Evolutionary conservation across 2,797 vertebrate species (phyloP).

Genomic region (Ctenochaetus hawaiiensis): DNA sequence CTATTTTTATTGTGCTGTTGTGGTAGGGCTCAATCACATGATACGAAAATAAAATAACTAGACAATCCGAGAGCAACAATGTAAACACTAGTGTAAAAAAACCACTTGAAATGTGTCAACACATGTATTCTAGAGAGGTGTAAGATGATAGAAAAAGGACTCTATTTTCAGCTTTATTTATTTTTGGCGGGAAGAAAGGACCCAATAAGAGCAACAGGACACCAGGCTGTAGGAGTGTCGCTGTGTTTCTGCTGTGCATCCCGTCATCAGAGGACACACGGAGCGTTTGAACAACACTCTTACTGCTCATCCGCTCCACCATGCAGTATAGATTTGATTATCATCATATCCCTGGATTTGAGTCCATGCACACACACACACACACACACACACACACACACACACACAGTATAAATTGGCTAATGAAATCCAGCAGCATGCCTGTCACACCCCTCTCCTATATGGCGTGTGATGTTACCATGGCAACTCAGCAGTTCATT

Average conservation of each 20-base stretch:
- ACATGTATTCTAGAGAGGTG: conserved; percentile 22
- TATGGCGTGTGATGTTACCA: conserved; percentile 65
- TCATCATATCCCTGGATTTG: conserved; percentile 38
- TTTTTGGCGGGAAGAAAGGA: conserved; percentile 57
- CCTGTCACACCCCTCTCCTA: conserved; percentile 54
- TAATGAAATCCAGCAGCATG: conserved; percentile 70
- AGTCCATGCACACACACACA: background rate
- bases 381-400: conserved; percentile 13
- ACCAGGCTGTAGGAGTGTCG: conserved; percentile 48
- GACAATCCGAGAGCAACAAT: no score
- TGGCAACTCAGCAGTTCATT: conserved; percentile 63
- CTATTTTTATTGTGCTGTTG: no score
- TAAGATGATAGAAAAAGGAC: conserved; percentile 34
- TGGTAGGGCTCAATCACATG: no score
- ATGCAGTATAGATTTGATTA: conserved; percentile 25
- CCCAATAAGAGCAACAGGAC: conserved; percentile 60
- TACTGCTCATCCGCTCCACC: conserved; percentile 7
- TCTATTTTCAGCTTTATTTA: conserved; percentile 56
- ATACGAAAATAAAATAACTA: no score
- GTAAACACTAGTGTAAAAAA: background rate
- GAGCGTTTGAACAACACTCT: conserved; percentile 5
- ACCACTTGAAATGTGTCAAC: conserved; percentile 26
- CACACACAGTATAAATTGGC: conserved; percentile 36
- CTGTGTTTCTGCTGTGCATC: conserved; percentile 39
- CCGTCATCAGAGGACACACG: conserved; percentile 31